Percentiles rank a stretch among this genome's conserved stretches.
phyloP scores from a whole-genome alignment of 2,113 vertebrate genomes.

The Apodemus sylvaticus region DNA sequence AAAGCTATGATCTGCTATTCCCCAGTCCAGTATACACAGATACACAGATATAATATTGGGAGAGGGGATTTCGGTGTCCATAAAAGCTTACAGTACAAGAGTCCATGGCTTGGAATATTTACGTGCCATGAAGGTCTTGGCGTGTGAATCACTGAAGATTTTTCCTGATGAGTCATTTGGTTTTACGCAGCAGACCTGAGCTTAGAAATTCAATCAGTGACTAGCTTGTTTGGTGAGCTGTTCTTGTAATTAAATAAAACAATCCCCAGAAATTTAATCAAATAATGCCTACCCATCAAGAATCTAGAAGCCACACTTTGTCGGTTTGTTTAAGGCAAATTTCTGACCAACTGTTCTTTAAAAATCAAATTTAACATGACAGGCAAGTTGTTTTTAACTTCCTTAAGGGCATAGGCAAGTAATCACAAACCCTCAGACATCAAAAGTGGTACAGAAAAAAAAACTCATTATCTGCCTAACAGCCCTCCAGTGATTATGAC shows the following conservation, averaged over 20 bases:
- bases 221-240: slow-evolving; percentile 66
- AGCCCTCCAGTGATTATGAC: neutral
- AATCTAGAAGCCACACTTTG: slow-evolving; percentile 58
- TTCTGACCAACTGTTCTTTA: slow-evolving; percentile 57
- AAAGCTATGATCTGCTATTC: neutral
- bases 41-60: neutral
- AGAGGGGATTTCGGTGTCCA: neutral
- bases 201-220: slow-evolving; percentile 76
- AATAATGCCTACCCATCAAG: slow-evolving; percentile 59
- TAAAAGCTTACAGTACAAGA: slow-evolving; percentile 18
- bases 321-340: slow-evolving; percentile 46
- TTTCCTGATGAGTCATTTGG: slow-evolving; percentile 64
- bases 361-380: slow-evolving; percentile 72
- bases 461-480: neutral
- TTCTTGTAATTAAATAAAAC: slow-evolving; percentile 71
- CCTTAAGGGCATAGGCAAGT: slow-evolving; percentile 44
- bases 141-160: slow-evolving; percentile 24
- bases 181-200: slow-evolving; percentile 35
- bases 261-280: slow-evolving; percentile 65
- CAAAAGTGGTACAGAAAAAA: slow-evolving; percentile 3
- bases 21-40: neutral
- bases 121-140: neutral
- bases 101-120: neutral
- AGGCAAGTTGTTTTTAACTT: slow-evolving; percentile 38
- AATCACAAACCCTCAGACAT: slow-evolving; percentile 4